Percentiles rank a stretch among this genome's conserved stretches.
These are phyloP conservation scores for Timandra comae DNA, from an alignment of 2,888 invertebrate species.

Conservation along the genomic window DNA sequence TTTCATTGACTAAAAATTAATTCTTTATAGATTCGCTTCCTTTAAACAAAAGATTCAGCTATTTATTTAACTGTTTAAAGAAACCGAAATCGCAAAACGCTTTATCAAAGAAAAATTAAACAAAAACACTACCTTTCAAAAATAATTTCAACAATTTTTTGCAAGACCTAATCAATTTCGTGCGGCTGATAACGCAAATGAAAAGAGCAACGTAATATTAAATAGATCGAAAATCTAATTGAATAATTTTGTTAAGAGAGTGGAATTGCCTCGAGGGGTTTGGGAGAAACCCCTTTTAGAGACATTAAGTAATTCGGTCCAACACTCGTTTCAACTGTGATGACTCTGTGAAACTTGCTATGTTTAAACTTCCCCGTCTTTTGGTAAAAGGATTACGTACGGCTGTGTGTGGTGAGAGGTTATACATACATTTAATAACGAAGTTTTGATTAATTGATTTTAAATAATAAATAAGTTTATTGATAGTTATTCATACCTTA, in stretches of 20 bases:
- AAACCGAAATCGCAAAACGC: neutral
- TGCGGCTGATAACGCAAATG: conserved; percentile 43
- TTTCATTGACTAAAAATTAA: too few relatives aligned
- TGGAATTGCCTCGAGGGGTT: conserved; percentile 35
- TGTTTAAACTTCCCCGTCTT: conserved; percentile 11
- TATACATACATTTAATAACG: too few relatives aligned
- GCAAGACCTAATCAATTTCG: conserved; percentile 37
- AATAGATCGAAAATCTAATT: conserved; percentile 55
- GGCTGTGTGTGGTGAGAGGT: too few relatives aligned
- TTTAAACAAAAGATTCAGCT: neutral
- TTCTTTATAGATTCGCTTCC: too few relatives aligned
- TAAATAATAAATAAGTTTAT: too few relatives aligned
- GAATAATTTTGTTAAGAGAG: conserved; percentile 60
- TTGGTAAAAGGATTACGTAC: too few relatives aligned
- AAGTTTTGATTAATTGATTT: too few relatives aligned
- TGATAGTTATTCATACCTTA: too few relatives aligned
- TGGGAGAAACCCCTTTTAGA: conserved; percentile 35
- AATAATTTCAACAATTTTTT: conserved; percentile 26
- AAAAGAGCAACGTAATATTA: conserved; percentile 50
- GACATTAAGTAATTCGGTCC: conserved; percentile 39
- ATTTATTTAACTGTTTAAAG: conserved; percentile 3
- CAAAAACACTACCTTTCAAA: conserved; percentile 8
- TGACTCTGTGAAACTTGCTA: conserved; percentile 23
- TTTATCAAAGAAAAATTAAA: neutral
- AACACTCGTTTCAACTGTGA: conserved; percentile 16